A percentile compares a stretch with the other conserved stretches of the same genome.
phyloP scores from a whole-genome alignment of 2,113 vertebrate species.

The Sylvilagus bachmani region DNA sequence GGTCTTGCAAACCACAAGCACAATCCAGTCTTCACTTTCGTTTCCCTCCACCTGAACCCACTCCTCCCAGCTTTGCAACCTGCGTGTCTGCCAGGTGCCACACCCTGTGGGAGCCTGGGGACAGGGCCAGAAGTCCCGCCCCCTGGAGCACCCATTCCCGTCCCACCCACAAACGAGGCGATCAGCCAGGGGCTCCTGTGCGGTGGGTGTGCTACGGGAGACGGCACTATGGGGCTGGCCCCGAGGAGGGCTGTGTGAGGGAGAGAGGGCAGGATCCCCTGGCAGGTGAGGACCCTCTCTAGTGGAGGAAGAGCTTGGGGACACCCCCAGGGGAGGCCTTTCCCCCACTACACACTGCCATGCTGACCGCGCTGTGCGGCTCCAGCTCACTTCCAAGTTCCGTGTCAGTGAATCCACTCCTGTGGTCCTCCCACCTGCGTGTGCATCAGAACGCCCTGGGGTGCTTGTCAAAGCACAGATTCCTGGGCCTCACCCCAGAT shows the following conservation, averaged over 20 bases:
- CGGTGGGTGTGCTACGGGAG: no score
- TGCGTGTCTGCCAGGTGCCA: rapidly evolving
- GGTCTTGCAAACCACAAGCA: background rate
- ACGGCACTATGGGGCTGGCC: rapidly evolving
- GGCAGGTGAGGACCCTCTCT: background rate
- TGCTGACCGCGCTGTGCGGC: rapidly evolving
- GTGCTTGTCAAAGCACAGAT: background rate
- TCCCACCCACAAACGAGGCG: rapidly evolving
- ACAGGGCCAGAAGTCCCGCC: background rate
- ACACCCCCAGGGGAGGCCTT: rapidly evolving
- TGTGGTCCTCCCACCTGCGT: background rate
- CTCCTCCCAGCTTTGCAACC: background rate
- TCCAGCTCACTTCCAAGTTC: background rate
- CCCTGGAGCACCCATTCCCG: background rate
- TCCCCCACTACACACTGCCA: rapidly evolving
- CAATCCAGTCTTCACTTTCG: background rate
- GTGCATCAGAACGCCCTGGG: background rate
- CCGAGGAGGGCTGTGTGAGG: no score
- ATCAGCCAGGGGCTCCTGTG: rapidly evolving
- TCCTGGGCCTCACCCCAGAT: background rate
- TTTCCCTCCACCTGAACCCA: background rate
- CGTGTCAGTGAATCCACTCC: background rate
- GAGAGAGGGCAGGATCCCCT: background rate
- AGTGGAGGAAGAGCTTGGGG: background rate
- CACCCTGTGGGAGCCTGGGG: background rate